Conservation (phyloP, 1,140 invertebrate genomes). For the Latrodectus geometricus region DNA sequence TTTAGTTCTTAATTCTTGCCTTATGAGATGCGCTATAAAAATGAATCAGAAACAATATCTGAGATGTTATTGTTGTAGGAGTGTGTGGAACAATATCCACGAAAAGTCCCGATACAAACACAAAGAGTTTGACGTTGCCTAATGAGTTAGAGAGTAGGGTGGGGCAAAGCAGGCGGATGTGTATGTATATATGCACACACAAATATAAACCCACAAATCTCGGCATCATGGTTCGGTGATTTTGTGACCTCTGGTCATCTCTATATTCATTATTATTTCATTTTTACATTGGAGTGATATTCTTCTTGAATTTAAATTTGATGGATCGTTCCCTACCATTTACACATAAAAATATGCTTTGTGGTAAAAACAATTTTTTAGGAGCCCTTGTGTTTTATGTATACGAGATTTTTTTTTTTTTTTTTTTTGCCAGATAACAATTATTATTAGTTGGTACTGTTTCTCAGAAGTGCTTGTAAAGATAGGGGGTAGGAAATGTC, state of each 20-base stretch:
- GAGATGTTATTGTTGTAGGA: not conserved
- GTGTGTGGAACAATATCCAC: not conserved
- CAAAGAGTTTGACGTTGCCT: not conserved
- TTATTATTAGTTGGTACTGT: too few species aligned
- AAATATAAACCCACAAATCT: not conserved
- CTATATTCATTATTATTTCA: not conserved
- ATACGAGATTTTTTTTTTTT: too few species aligned
- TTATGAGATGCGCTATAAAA: not conserved
- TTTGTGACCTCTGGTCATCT: not conserved
- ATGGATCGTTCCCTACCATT: not conserved
- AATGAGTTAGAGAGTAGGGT: not conserved
- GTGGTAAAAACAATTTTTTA: too few species aligned
- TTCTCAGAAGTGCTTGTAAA: too few species aligned
- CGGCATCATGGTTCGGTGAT: not conserved
- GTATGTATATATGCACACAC: not conserved
- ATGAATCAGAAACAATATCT: not conserved
- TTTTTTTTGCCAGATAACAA: too few species aligned
- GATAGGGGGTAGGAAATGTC: too few species aligned
- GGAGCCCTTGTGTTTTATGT: too few species aligned
- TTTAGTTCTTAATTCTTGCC: not conserved
- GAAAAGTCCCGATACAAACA: not conserved
- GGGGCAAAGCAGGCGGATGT: not conserved
- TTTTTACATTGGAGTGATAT: not conserved
- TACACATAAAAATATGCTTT: too few species aligned
- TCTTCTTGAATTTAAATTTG: not conserved